Evolutionary conservation across 2,888 invertebrate species (phyloP).

Genomic region (Opisthograptis luteolata): DNA sequence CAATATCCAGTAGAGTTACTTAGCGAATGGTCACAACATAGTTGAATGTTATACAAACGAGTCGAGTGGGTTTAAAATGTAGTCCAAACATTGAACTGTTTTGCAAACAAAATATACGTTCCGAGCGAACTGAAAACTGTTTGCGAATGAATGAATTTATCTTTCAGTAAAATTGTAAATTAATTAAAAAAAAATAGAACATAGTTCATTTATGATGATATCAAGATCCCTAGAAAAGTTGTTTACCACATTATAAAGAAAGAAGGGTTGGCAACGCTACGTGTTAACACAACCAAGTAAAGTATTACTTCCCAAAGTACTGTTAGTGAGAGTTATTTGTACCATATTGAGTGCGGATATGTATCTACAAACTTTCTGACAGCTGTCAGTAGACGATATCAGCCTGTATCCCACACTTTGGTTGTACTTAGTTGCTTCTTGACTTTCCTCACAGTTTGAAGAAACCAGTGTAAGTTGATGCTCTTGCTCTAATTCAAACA

Average conservation of each 20-base stretch:
- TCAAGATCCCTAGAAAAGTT: too few species aligned
- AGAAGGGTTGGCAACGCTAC: too few species aligned
- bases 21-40: not conserved
- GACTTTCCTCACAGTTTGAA: too few species aligned
- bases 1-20: not conserved
- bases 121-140: not conserved
- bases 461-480: too few species aligned
- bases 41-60: not conserved
- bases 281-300: too few species aligned
- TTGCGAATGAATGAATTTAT: not conserved
- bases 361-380: not conserved
- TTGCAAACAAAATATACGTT: not conserved
- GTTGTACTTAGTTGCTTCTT: not conserved
- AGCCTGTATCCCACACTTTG: not conserved
- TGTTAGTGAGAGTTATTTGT: too few species aligned
- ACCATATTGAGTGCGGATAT: too few species aligned
- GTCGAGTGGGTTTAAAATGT: conserved; percentile 3
- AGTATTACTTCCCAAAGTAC: too few species aligned
- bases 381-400: not conserved
- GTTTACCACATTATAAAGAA: too few species aligned
- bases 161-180: not conserved
- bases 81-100: not conserved
- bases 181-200: too few species aligned
- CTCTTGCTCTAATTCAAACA: too few species aligned
- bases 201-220: too few species aligned